phyloP scores from a whole-genome alignment of 1,140 invertebrate species.

The Ips nitidus region DNA sequence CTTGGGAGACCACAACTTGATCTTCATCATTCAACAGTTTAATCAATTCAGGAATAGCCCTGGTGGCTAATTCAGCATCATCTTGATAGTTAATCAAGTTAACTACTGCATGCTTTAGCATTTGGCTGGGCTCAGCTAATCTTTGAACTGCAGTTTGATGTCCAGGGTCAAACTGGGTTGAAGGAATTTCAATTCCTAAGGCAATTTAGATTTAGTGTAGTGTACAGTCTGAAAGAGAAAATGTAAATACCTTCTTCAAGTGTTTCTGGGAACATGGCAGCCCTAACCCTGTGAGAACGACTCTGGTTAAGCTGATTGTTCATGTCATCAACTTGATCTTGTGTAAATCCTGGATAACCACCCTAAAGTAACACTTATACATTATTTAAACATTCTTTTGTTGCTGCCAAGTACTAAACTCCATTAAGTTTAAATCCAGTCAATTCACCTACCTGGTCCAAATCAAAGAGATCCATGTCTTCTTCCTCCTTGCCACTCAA shows the following conservation, averaged over 20 bases:
- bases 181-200: constrained; percentile 89
- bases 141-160: constrained; percentile 96
- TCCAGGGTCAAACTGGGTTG: constrained; percentile 90
- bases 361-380: not conserved
- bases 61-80: constrained; percentile 96
- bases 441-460: constrained; percentile 65
- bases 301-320: constrained; percentile 95
- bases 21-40: constrained; percentile 98
- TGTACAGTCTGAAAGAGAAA: too few species aligned
- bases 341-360: constrained; percentile 77
- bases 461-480: constrained; percentile 87
- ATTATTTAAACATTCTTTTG: too few species aligned
- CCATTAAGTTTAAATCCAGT: too few species aligned
- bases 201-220: too few species aligned
- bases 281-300: constrained; percentile 91
- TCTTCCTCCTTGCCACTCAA: constrained; percentile 86
- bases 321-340: constrained; percentile 95
- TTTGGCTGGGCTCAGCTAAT: constrained; percentile 93
- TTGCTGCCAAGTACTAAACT: too few species aligned
- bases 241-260: constrained; percentile 71
- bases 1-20: constrained; percentile 96
- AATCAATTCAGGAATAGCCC: constrained; percentile 97
- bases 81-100: constrained; percentile 99
- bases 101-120: constrained; percentile 96
- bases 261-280: constrained; percentile 98